These are phyloP conservation scores for Rhineura floridana DNA, from an alignment of 2,113 vertebrate genomes.

Conservation along the genomic window DNA sequence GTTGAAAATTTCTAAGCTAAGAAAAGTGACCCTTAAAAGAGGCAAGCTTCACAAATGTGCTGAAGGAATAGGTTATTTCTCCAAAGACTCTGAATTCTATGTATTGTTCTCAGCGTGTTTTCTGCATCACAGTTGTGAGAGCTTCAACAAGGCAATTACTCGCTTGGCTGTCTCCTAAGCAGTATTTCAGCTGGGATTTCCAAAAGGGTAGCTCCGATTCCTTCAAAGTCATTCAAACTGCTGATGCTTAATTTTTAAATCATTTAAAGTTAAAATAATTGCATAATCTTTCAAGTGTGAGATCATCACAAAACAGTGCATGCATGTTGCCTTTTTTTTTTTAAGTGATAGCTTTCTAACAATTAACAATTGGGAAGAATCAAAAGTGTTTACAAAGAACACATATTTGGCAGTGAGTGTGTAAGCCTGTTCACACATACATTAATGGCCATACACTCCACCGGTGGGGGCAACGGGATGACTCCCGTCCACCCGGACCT, in stretches of 20 bases:
- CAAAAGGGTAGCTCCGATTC: slow-evolving; percentile 11
- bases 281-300: slow-evolving; percentile 5
- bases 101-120: neutral
- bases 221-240: neutral
- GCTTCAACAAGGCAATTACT: slow-evolving; percentile 22
- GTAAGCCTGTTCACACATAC: neutral
- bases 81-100: neutral
- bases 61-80: neutral
- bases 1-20: neutral
- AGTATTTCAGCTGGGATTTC: slow-evolving; percentile 15
- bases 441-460: neutral
- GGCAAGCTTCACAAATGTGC: neutral
- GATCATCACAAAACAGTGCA: neutral
- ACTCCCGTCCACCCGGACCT: neutral
- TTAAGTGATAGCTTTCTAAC: neutral
- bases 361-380: neutral
- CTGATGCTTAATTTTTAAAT: slow-evolving; percentile 28
- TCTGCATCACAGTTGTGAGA: neutral
- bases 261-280: slow-evolving; percentile 13
- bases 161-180: slow-evolving; percentile 10
- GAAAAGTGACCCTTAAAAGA: neutral
- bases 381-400: neutral
- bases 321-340: neutral
- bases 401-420: neutral
- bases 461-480: neutral